Percentiles rank a stretch among this genome's conserved stretches.
phyloP scores from a whole-genome alignment of 2,113 vertebrate genomes.

The Callospermophilus lateralis region DNA sequence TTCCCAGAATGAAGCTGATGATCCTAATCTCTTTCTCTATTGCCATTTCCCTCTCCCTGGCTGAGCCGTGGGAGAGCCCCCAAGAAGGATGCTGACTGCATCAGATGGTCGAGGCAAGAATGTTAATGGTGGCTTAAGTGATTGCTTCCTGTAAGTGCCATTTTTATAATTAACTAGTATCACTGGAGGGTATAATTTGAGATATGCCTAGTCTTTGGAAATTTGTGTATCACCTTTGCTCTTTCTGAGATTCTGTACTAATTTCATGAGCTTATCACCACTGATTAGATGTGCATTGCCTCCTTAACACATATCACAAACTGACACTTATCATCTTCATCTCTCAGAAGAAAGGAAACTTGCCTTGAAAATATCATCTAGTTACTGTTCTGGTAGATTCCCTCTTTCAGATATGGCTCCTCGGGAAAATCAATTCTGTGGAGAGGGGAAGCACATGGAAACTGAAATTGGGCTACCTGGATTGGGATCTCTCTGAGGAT shows the following conservation, averaged over 20 bases:
- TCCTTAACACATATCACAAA: constrained; percentile 23
- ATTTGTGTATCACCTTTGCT: constrained; percentile 64
- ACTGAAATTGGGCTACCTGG: not conserved
- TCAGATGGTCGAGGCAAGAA: constrained; percentile 37
- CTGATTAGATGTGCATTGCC: constrained; percentile 73
- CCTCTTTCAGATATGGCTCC: not conserved
- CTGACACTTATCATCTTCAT: not conserved
- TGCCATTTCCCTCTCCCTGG: constrained; percentile 69
- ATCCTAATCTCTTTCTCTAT: constrained; percentile 66
- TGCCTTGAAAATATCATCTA: not conserved
- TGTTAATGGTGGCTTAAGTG: constrained; percentile 59
- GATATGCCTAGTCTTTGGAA: constrained; percentile 74
- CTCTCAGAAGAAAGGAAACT: not conserved
- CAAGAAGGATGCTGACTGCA: constrained; percentile 21
- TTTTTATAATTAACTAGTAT: constrained; percentile 81
- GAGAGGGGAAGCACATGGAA: not conserved
- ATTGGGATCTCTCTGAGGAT: not conserved
- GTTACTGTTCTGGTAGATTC: not conserved
- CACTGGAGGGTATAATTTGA: constrained; percentile 80
- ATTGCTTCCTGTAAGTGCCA: constrained; percentile 71
- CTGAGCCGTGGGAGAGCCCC: not conserved
- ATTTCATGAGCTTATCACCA: constrained; percentile 75
- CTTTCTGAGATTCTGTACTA: constrained; percentile 74
- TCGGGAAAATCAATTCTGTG: not conserved
- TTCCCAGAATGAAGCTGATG: constrained; percentile 67